Conservation (phyloP, 2,888 invertebrate species). For the Ecliptopera silaceata region DNA sequence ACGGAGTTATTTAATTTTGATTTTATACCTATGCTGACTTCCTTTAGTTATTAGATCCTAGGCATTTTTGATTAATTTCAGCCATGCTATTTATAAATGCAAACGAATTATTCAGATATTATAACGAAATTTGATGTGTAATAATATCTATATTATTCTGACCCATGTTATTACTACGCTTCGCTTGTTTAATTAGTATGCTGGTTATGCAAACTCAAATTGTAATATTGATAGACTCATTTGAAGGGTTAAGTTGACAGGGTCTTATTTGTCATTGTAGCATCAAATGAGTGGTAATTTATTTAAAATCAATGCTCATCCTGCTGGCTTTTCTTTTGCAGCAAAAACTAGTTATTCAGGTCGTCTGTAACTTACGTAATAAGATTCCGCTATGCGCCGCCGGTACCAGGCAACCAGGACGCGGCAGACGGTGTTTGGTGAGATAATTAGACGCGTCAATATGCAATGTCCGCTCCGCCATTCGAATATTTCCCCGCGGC, state of each 20-base stretch:
- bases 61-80: too few species aligned
- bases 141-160: not conserved
- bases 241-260: not conserved
- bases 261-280: too few species aligned
- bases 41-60: too few species aligned
- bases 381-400: conserved; percentile 22
- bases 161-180: not conserved
- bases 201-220: not conserved
- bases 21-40: too few species aligned
- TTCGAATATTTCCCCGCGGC: conserved; percentile 63
- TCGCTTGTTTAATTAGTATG: not conserved
- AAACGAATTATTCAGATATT: not conserved
- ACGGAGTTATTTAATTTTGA: not conserved
- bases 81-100: not conserved
- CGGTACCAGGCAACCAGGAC: not conserved
- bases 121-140: not conserved
- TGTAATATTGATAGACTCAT: not conserved
- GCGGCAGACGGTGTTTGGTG: conserved; percentile 22
- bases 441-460: conserved; percentile 62
- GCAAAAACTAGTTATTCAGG: conserved; percentile 24
- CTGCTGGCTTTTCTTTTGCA: conserved; percentile 15
- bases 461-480: conserved; percentile 52
- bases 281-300: conserved; percentile 1
- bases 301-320: conserved; percentile 6
- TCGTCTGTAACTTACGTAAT: conserved; percentile 30